Conservation (phyloP, 1,140 invertebrate genomes). For the Drosophila triauraria region DNA sequence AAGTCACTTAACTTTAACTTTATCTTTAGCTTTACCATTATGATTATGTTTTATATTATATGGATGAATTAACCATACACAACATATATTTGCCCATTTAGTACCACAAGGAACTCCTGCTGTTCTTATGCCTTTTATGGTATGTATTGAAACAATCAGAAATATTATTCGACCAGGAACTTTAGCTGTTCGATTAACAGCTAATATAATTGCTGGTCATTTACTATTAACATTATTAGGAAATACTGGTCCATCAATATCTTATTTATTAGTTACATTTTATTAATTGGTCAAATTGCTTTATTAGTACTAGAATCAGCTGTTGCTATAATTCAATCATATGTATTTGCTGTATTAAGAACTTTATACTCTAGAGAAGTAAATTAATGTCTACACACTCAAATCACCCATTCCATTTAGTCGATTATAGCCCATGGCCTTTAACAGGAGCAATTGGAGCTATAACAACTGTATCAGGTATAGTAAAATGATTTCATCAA, state of each 20-base stretch:
- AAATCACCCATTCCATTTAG: conserved; percentile 86
- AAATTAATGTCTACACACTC: conserved; percentile 84
- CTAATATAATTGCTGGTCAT: conserved; percentile 90
- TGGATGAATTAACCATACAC: conserved; percentile 86
- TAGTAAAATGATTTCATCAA: conserved; percentile 85
- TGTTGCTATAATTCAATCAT: conserved; percentile 87
- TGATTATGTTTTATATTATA: conserved; percentile 88
- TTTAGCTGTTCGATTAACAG: conserved; percentile 88
- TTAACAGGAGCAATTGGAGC: conserved; percentile 52
- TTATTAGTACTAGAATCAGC: conserved; percentile 86
- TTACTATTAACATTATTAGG: conserved; percentile 86
- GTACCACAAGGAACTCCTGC: conserved; percentile 87
- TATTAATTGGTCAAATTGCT: conserved; percentile 86
- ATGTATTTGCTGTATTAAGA: conserved; percentile 86
- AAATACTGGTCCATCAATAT: conserved; percentile 58
- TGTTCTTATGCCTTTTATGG: conserved; percentile 86
- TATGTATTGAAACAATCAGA: conserved; percentile 88
- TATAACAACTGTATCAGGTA: conserved; percentile 54
- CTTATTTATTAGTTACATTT: conserved; percentile 75
- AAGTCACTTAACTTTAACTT: conserved; percentile 87
- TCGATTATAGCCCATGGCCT: conserved; percentile 85
- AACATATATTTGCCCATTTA: conserved; percentile 88
- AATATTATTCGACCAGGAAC: conserved; percentile 88
- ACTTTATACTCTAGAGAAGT: conserved; percentile 86
- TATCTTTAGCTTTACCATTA: conserved; percentile 86